Evolutionary conservation across 2,888 invertebrate genomes (phyloP).

Genomic region (Lasioglossum oenotherae): DNA sequence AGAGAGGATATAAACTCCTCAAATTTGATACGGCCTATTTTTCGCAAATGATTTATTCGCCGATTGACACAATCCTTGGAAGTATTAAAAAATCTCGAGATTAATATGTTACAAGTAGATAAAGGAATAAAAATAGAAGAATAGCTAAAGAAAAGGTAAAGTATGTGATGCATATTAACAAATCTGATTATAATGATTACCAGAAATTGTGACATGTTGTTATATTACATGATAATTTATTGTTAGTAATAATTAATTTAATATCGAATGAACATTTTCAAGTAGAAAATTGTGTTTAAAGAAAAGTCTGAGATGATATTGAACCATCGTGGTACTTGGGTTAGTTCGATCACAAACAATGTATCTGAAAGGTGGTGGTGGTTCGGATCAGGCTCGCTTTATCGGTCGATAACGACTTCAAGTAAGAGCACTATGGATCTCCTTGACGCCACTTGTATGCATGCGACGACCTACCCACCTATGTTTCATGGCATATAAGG

Average conservation of each 20-base stretch:
- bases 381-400: conserved; percentile 45
- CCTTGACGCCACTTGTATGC: conserved; percentile 52
- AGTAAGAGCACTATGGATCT: conserved; percentile 51
- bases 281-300: neutral
- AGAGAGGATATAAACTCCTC: too few relatives aligned
- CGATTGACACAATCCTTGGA: too few relatives aligned
- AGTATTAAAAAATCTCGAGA: too few relatives aligned
- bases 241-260: neutral
- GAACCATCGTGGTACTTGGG: neutral
- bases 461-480: conserved; percentile 36
- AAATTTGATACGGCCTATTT: too few relatives aligned
- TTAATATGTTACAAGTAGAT: too few relatives aligned
- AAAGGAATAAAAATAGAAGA: too few relatives aligned
- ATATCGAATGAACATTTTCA: neutral
- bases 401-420: conserved; percentile 61
- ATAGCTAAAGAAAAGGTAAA: too few relatives aligned
- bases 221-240: neutral
- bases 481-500: conserved; percentile 50
- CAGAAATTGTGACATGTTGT: too few relatives aligned
- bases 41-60: too few relatives aligned
- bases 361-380: conserved; percentile 41
- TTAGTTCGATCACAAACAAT: conserved; percentile 43
- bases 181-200: too few relatives aligned
- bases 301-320: conserved; percentile 19
- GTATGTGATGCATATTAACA: too few relatives aligned